Base-by-base conservation (phyloP, 2,113 vertebrate genomes). In the Pseudois nayaur region DNA sequence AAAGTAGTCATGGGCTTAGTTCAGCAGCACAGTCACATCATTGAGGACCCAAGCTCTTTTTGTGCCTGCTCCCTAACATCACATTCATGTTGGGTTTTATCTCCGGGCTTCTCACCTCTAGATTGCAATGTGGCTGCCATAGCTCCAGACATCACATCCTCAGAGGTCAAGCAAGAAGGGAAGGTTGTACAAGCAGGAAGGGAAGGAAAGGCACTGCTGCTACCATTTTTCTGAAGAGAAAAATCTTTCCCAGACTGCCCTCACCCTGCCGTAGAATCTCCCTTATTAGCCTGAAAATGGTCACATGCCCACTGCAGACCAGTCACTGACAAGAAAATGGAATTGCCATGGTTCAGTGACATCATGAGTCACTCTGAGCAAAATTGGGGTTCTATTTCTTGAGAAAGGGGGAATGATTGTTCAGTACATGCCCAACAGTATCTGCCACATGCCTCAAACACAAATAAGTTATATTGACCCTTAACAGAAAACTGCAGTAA, bases 71-170 rank as follows among this genome's bases (percentile, higher is more conserved):
- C 25, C 57, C 50, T 79, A 12, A 55, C 21, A 40, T 84, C 57
- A 27, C 33, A 60, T 15, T 8, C 6, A 14, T 11, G 5, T 62
- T 67, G 45, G 25, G 33, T 92, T 97, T 96, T 79, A 27, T 91
- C 43, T 59, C 67, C 43, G 54, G 45, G 23, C 14, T 90, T 95
- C 17, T 94, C 33, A 89, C 60, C 78, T 95, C 67, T 94, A 95
- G 89, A 79, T 76, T 95, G 59, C 67, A 97, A 11, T 59, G 19
- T 95, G 64, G 59, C 78, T 91, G 86, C 76, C 83, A 81, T 23
- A 93, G 86, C 89, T 89, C 97, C 82, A 96, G 40, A 87, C 13
- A 81, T 95, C 55, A 96, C 83, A 86, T 67, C 92, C 64, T 93
- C 59, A 91, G 25, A 94, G n/a, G 59, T 88, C 62, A 76, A 12